Conservation (phyloP, 2,113 vertebrate species). For the Epinephelus fuscoguttatus region DNA sequence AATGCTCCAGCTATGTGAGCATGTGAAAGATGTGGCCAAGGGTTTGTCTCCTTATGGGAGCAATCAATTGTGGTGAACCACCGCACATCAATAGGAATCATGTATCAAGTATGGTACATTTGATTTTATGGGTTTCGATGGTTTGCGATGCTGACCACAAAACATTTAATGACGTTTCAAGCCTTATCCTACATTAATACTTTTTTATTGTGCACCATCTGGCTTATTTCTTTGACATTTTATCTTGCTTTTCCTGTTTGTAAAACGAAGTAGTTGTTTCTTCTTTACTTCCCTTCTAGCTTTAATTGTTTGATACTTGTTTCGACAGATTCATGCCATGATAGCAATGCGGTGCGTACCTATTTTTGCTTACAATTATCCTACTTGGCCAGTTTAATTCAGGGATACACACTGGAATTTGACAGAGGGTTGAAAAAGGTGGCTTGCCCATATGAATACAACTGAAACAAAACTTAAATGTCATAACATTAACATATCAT, state of each 20-base stretch:
- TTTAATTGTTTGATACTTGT: background rate
- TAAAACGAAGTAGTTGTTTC: background rate
- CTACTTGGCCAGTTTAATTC: background rate
- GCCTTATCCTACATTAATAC: background rate
- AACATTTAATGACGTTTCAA: background rate
- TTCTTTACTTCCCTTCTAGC: background rate
- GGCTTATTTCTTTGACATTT: background rate
- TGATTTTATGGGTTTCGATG: constrained; percentile 21
- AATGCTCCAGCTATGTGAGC: background rate
- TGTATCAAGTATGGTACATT: constrained; percentile 11
- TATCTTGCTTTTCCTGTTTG: background rate
- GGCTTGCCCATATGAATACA: background rate
- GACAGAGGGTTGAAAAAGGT: constrained; percentile 4
- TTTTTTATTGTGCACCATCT: background rate
- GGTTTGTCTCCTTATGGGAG: constrained; percentile 27
- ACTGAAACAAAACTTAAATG: constrained; percentile 4
- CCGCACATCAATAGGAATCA: constrained; percentile 31
- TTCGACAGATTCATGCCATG: background rate
- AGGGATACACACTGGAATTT: background rate
- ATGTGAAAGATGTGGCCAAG: constrained; percentile 10
- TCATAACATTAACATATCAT: background rate
- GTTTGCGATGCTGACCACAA: constrained; percentile 1
- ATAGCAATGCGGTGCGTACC: background rate
- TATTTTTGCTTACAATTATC: no score
- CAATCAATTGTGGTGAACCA: constrained; percentile 33